Conservation (phyloP, 2,888 invertebrate genomes). For the Oscheius sp. region DNA sequence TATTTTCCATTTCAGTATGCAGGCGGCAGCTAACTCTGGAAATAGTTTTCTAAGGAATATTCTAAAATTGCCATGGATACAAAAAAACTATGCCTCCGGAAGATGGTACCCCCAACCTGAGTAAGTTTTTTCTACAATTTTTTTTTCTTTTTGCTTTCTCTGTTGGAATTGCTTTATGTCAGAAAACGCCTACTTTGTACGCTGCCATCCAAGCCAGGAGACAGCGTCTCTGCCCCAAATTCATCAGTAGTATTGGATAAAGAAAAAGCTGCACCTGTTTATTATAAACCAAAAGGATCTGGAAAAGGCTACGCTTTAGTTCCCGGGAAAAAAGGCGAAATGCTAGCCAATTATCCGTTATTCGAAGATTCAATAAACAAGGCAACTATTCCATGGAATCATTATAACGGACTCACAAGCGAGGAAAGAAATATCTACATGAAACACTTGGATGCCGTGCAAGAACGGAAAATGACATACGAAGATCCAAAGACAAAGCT, state of each 20-base stretch:
- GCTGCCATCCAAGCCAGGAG: not conserved
- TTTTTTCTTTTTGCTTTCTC: not conserved
- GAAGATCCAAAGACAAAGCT: conserved; percentile 61
- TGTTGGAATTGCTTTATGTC: not conserved
- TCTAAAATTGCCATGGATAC: not conserved
- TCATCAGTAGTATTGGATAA: conserved; percentile 13
- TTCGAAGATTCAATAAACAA: conserved; percentile 68
- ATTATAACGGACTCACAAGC: conserved; percentile 63
- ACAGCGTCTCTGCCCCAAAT: not conserved
- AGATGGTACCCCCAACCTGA: conserved; percentile 71
- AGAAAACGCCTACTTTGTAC: not conserved
- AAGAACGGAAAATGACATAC: conserved; percentile 64
- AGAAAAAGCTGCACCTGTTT: conserved; percentile 52
- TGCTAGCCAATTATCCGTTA: conserved; percentile 69
- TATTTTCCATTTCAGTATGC: conserved; percentile 6
- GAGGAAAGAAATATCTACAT: conserved; percentile 67
- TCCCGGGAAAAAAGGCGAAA: conserved; percentile 57
- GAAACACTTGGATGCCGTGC: conserved; percentile 67
- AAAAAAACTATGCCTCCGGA: conserved; percentile 58
- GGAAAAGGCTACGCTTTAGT: conserved; percentile 55
- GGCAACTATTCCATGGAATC: conserved; percentile 57
- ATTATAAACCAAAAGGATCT: conserved; percentile 52
- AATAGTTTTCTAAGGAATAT: conserved; percentile 7
- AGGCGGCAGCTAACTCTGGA: conserved; percentile 5
- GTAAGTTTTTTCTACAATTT: conserved; percentile 53